A percentile compares a stretch with the other conserved stretches of the same genome.
phyloP scores from a whole-genome alignment of 2,113 vertebrate genomes.

The Capreolus pygargus region DNA sequence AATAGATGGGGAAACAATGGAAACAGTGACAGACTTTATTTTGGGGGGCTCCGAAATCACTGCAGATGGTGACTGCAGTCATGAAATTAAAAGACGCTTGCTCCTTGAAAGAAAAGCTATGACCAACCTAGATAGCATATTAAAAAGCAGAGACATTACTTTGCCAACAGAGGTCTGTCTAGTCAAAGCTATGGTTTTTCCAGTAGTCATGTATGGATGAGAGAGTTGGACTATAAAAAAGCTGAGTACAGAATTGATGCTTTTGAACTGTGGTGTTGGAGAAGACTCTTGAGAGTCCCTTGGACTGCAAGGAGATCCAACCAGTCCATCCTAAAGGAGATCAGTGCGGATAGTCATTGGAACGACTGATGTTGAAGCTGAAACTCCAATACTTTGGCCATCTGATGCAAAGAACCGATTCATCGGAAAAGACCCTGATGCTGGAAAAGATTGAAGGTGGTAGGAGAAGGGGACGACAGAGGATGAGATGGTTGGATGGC shows the following conservation, averaged over 20 bases:
- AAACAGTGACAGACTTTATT: neutral
- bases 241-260: neutral
- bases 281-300: neutral
- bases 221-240: neutral
- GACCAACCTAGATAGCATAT: neutral
- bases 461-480: accelerated
- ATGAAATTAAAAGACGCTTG: neutral
- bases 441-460: neutral
- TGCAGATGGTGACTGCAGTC: neutral
- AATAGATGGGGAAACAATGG: neutral
- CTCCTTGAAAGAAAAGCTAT: neutral
- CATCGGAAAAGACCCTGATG: neutral
- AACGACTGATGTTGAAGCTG: neutral
- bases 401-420: neutral
- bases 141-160: neutral
- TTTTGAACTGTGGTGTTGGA: neutral
- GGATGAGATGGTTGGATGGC: neutral
- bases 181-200: neutral
- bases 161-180: neutral
- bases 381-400: neutral
- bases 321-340: neutral
- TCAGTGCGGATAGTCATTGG: neutral
- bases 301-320: neutral
- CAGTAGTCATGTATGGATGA: neutral
- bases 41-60: neutral